These are phyloP conservation scores for Ariolimax columbianus DNA, from an alignment of 2,888 invertebrate genomes.

Conservation along the genomic window DNA sequence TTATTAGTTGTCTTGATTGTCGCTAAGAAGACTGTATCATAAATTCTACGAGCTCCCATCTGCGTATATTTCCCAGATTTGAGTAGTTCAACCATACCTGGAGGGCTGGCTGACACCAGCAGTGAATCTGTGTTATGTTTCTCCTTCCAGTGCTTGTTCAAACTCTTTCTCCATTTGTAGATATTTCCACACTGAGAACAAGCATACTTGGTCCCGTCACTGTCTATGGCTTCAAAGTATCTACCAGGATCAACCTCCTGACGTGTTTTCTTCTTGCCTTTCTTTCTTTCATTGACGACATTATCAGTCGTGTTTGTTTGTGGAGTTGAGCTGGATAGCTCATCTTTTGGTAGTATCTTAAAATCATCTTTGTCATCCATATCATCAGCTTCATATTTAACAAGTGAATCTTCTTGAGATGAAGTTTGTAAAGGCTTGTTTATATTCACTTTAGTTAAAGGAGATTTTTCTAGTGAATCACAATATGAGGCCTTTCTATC, in stretches of 20 bases:
- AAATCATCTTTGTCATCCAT: conserved; percentile 60
- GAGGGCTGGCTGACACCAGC: conserved; percentile 64
- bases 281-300: conserved; percentile 42
- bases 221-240: conserved; percentile 73
- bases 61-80: conserved; percentile 57
- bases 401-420: neutral
- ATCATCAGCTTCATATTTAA: conserved; percentile 55
- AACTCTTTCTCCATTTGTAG: conserved; percentile 78
- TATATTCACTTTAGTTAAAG: conserved; percentile 47
- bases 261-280: conserved; percentile 69
- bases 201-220: conserved; percentile 76
- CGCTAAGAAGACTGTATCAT: conserved; percentile 49
- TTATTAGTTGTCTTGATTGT: conserved; percentile 35
- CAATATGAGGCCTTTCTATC: neutral
- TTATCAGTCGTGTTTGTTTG: conserved; percentile 22
- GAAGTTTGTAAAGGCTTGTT: neutral
- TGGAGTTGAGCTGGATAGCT: neutral
- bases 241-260: conserved; percentile 75
- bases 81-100: conserved; percentile 58
- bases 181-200: conserved; percentile 79
- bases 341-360: conserved; percentile 9
- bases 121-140: conserved; percentile 76
- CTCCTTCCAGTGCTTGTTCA: conserved; percentile 79
- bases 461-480: conserved; percentile 53
- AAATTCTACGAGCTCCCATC: conserved; percentile 51